phyloP scores from a whole-genome alignment of 1,140 invertebrate genomes.

The Lepidurus couesii region DNA sequence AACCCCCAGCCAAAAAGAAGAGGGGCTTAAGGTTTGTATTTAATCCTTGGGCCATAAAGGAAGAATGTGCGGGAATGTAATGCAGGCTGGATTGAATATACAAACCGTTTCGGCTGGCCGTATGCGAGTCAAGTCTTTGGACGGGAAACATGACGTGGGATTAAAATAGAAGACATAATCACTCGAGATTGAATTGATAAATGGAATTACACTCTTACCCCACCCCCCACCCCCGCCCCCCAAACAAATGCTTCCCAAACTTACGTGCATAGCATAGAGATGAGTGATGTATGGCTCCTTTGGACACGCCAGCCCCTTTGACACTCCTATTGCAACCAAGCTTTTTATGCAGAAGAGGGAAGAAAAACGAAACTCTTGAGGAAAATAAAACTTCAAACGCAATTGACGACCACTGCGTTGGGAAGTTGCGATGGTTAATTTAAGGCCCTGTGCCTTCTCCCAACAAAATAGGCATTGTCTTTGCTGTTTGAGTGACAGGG shows the following conservation, averaged over 20 bases:
- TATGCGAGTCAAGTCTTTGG: background rate
- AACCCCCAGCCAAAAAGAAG: background rate
- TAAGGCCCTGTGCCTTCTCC: background rate
- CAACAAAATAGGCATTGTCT: constrained; percentile 3
- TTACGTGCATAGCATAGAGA: constrained; percentile 18
- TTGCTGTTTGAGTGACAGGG: background rate
- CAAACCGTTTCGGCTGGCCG: background rate
- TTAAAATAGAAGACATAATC: background rate
- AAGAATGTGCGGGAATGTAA: background rate
- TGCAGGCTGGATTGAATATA: constrained; percentile 11
- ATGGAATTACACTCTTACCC: too few relatives aligned
- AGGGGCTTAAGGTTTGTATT: constrained; percentile 1
- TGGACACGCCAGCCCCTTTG: background rate
- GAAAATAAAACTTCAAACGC: background rate
- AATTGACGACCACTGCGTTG: background rate
- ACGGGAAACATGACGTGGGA: background rate
- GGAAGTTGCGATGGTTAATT: background rate
- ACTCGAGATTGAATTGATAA: background rate
- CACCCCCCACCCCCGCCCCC: too few relatives aligned
- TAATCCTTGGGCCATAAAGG: background rate
- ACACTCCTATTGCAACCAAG: background rate
- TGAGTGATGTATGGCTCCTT: background rate
- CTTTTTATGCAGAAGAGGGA: background rate
- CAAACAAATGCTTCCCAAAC: background rate
- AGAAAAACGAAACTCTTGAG: background rate